Percentiles rank a stretch among this genome's conserved stretches.
These are phyloP conservation scores for Cygnus buccinator DNA, from an alignment of 2,113 vertebrate genomes.

Conservation along the genomic window DNA sequence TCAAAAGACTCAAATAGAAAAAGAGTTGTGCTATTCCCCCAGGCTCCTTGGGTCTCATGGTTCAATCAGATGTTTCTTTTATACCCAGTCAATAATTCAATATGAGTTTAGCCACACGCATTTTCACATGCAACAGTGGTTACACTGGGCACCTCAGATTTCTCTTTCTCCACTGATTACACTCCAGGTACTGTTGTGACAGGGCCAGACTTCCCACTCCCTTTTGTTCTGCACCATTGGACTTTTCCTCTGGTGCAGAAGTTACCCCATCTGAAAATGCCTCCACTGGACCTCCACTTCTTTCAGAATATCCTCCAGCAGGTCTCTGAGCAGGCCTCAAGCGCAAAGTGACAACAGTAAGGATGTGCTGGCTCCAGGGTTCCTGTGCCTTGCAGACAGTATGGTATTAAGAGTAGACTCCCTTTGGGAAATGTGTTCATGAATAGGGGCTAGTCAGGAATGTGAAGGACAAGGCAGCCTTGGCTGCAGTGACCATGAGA, in stretches of 20 bases:
- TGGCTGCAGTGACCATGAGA: background rate
- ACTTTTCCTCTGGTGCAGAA: background rate
- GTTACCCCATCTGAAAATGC: background rate
- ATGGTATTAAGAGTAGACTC: background rate
- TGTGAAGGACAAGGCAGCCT: background rate
- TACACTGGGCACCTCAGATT: too few species aligned
- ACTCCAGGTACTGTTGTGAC: background rate
- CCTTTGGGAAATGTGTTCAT: background rate
- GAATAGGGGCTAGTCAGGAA: background rate
- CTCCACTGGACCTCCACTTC: background rate
- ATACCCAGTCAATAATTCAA: background rate
- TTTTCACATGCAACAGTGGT: too few species aligned
- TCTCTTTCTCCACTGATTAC: too few species aligned
- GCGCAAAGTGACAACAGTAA: background rate
- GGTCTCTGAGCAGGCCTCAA: background rate
- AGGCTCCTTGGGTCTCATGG: background rate
- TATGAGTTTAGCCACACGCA: background rate
- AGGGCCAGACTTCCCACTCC: background rate
- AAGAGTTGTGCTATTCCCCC: background rate
- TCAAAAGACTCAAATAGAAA: background rate
- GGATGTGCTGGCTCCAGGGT: background rate
- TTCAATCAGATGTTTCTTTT: background rate
- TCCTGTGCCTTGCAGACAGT: background rate
- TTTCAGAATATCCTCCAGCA: background rate
- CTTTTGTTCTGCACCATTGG: background rate